Conservation (phyloP, 2,113 vertebrate species). For the Ursus arctos region DNA sequence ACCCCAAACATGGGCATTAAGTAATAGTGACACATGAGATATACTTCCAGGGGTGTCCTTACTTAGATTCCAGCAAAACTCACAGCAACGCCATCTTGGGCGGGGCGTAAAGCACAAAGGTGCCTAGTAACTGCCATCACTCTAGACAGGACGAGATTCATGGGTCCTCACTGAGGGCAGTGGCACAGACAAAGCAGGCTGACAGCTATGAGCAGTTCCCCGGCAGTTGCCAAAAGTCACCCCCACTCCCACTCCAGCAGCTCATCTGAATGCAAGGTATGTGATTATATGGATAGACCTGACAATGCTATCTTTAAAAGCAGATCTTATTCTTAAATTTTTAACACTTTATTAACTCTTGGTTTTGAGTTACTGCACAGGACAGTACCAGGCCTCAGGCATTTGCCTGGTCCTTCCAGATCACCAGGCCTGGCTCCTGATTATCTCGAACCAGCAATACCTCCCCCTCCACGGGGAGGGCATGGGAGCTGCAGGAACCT, state of each 20-base stretch:
- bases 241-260: background rate
- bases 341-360: background rate
- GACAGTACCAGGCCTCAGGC: too few relatives aligned
- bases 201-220: background rate
- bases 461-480: background rate
- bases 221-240: background rate
- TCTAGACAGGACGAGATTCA: background rate
- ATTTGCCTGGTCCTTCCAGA: background rate
- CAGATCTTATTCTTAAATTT: background rate
- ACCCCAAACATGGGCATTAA: background rate
- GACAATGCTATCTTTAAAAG: constrained; percentile 63
- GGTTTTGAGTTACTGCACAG: background rate
- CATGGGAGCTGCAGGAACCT: background rate
- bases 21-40: background rate
- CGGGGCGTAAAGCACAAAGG: background rate
- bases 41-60: background rate
- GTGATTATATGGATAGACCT: background rate
- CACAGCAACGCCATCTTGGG: background rate
- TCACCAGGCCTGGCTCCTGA: background rate
- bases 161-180: background rate
- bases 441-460: background rate
- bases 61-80: constrained; percentile 2
- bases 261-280: constrained; percentile 37
- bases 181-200: background rate
- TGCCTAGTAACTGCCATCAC: background rate